Conservation (phyloP, 2,888 invertebrate species). For the Agrotis puta region DNA sequence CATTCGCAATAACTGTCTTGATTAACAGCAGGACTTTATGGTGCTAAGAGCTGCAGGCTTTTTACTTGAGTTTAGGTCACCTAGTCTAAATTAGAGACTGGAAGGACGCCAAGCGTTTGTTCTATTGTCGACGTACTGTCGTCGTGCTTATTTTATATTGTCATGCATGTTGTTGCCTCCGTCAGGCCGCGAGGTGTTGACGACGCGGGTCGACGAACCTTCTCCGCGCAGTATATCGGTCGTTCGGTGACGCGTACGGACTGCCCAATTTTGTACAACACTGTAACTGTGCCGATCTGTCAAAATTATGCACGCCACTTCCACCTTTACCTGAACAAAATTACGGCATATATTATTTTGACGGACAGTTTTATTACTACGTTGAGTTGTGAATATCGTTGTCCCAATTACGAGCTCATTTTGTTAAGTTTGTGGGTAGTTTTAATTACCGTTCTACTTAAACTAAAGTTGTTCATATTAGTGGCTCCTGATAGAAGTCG, state of each 20-base stretch:
- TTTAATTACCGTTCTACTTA: slow-evolving; percentile 64
- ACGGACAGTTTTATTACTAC: slow-evolving; percentile 41
- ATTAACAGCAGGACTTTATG: slow-evolving; percentile 57
- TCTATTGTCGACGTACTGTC: slow-evolving; percentile 83
- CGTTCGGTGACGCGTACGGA: slow-evolving; percentile 74
- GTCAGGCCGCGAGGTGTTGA: slow-evolving; percentile 72
- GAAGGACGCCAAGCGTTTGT: slow-evolving; percentile 87
- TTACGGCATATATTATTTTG: slow-evolving; percentile 63
- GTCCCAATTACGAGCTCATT: slow-evolving; percentile 52
- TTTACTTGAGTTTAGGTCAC: slow-evolving; percentile 75
- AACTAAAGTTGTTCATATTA: slow-evolving; percentile 66
- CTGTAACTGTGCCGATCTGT: slow-evolving; percentile 71
- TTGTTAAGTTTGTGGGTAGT: slow-evolving; percentile 71
- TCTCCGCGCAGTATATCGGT: slow-evolving; percentile 77
- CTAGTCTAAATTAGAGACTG: slow-evolving; percentile 86
- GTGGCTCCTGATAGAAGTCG: slow-evolving; percentile 72
- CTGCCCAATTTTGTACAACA: slow-evolving; percentile 76
- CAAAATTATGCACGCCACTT: slow-evolving; percentile 69
- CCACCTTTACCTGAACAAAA: slow-evolving; percentile 52
- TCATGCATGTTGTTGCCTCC: slow-evolving; percentile 76
- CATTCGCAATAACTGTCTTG: slow-evolving; percentile 48
- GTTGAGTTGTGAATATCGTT: slow-evolving; percentile 47
- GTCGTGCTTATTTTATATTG: slow-evolving; percentile 82
- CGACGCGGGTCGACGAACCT: slow-evolving; percentile 82
- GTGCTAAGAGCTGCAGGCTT: slow-evolving; percentile 65